Conservation (phyloP, 1,140 invertebrate species). For the Drosophila baimaii region DNA sequence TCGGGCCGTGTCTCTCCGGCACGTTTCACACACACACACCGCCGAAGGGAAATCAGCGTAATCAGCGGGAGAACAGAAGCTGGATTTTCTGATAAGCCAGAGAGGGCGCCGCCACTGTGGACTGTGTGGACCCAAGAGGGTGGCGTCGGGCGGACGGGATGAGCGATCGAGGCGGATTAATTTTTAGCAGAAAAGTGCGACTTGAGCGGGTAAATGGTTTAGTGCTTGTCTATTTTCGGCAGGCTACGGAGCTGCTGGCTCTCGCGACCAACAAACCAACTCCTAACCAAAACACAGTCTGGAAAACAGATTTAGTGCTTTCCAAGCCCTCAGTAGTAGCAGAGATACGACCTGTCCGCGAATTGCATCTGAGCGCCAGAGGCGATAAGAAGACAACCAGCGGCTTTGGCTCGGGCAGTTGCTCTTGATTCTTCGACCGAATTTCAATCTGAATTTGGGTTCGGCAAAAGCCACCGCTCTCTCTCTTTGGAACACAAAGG, state of each 20-base stretch:
- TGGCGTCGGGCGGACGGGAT: constrained; percentile 7
- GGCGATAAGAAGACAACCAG: constrained; percentile 27
- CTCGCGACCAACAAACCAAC: constrained; percentile 52
- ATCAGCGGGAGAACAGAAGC: constrained; percentile 37
- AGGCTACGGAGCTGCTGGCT: constrained; percentile 73
- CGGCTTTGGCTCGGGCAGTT: constrained; percentile 21
- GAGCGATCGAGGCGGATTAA: constrained; percentile 32
- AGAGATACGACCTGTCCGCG: constrained; percentile 18
- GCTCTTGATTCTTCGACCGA: constrained; percentile 19
- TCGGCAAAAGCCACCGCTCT: constrained; percentile 15
- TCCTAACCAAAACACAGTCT: constrained; percentile 9
- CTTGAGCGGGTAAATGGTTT: constrained; percentile 56
- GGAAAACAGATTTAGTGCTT: constrained; percentile 39
- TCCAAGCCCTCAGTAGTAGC: constrained; percentile 7
- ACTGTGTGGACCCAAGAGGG: constrained; percentile 55
- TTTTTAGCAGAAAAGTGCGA: constrained; percentile 76
- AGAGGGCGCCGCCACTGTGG: constrained; percentile 33
- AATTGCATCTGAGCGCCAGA: constrained; percentile 41
- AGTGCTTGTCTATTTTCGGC: constrained; percentile 78
- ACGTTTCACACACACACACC: constrained; percentile 43
- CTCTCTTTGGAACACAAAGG: constrained; percentile 5
- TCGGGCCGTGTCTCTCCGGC: constrained; percentile 1
- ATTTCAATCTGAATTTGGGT: constrained; percentile 20
- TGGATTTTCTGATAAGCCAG: constrained; percentile 67
- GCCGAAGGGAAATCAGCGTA: constrained; percentile 31